Evolutionary conservation across 2,113 vertebrate genomes (phyloP).

Genomic region (Galeopterus variegatus): DNA sequence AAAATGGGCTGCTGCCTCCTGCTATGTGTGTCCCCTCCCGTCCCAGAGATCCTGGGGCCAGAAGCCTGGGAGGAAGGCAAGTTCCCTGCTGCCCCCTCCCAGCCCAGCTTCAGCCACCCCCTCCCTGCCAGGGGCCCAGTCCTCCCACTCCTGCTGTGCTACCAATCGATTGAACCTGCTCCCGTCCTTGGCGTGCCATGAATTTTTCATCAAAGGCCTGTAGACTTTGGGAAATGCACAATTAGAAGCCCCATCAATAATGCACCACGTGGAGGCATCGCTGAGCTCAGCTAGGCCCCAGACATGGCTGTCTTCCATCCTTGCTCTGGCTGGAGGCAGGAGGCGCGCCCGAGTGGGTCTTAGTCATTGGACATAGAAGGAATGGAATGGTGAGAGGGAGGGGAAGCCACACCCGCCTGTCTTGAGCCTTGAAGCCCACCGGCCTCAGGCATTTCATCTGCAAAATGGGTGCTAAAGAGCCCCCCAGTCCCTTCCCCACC

Average conservation of each 20-base stretch:
- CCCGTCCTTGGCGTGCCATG: conserved; percentile 68
- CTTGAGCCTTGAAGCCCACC: neutral
- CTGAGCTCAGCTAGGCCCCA: neutral
- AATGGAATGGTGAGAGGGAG: neutral
- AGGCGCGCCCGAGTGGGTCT: neutral
- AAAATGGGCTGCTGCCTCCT: neutral
- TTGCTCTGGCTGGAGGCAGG: neutral
- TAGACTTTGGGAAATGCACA: conserved; percentile 83
- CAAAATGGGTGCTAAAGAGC: neutral
- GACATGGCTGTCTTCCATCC: neutral
- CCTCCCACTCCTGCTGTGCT: neutral
- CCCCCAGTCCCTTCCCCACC: neutral
- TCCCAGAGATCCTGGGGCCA: neutral
- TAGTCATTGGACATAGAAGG: neutral
- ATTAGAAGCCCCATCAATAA: conserved; percentile 84
- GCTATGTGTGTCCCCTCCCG: neutral
- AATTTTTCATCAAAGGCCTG: conserved; percentile 88
- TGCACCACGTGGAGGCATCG: conserved; percentile 51
- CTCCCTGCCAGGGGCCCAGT: neutral
- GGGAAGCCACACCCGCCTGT: neutral
- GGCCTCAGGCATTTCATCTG: neutral
- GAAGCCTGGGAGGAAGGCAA: neutral
- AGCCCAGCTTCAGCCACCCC: neutral
- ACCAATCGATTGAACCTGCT: conserved; percentile 70
- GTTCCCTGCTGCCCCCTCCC: neutral